These are phyloP conservation scores for Serranus cabrilla DNA, from an alignment of 2,797 vertebrate genomes.

Conservation along the genomic window DNA sequence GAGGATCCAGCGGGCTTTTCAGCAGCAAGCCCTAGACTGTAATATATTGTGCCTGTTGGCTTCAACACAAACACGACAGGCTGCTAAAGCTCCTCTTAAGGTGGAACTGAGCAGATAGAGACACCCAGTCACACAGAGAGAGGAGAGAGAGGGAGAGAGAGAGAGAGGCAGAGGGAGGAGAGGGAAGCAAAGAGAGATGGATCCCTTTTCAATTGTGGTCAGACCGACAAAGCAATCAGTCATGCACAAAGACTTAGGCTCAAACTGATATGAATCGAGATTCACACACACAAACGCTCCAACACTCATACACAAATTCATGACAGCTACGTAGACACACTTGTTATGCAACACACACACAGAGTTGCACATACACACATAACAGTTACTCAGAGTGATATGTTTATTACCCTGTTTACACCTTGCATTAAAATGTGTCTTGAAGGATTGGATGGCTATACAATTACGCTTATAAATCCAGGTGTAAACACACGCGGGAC, in stretches of 20 bases:
- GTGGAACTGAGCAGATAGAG: constrained; percentile 86
- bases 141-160: constrained; percentile 9
- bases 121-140: constrained; percentile 44
- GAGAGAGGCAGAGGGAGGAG: constrained; percentile 36
- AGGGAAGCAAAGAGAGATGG: constrained; percentile 62
- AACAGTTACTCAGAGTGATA: constrained; percentile 58
- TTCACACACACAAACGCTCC: constrained; percentile 53
- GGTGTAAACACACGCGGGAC: constrained; percentile 48
- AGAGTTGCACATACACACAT: constrained; percentile 18
- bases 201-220: constrained; percentile 81
- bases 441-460: constrained; percentile 39
- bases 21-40: constrained; percentile 89
- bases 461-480: constrained; percentile 57
- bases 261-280: constrained; percentile 76
- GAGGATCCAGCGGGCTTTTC: constrained; percentile 91
- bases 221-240: constrained; percentile 82
- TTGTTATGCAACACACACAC: constrained; percentile 23
- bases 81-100: constrained; percentile 90
- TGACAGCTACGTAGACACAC: constrained; percentile 53
- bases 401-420: constrained; percentile 68
- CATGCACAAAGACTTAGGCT: constrained; percentile 78
- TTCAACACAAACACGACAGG: constrained; percentile 91
- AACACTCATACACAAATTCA: constrained; percentile 54
- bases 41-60: constrained; percentile 92
- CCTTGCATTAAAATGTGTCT: constrained; percentile 47